Evolutionary conservation across 2,888 invertebrate genomes (phyloP), one percentile per base, ranked within the genome.

Genomic region (Leptarthrus brevirostris): DNA sequence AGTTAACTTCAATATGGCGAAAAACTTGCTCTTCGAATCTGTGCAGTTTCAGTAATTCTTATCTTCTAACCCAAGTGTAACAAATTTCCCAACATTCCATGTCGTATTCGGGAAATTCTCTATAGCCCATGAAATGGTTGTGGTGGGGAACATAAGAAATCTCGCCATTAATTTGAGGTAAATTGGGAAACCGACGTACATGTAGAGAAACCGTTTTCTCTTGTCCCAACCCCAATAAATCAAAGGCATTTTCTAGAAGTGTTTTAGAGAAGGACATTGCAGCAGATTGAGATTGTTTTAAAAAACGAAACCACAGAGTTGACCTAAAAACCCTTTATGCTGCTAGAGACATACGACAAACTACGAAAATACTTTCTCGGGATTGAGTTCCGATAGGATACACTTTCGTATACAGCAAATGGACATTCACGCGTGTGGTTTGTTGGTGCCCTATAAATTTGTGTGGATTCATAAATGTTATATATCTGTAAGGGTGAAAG

Each of bases 271-370:
- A 12, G 22, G 8, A 20, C 22, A 18, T 30, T 6, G 40, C 3
- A 40, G 40, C 40, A 2, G 2, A 40, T 12, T 40, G 40, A 40
- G n/a, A 40, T 12, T 6, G 40, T 12, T 40, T 12, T 40, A 40
- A 56, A 34, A 26, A 30, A 30, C 12, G 16, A 34, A 30, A 12
- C 30, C 12, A 36, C 34, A 10, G 58, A 58, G 18, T 58, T 58
- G 58, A 34, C 58, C 58, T 16, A 10, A 36, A 36, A 12, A 34
- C n/a, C 26, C 26, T 26, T 6, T 14, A 10, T 18, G 30, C 58
- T 30, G 58, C 12, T 30, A 58, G 18, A 58, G 58, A 58, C 58
- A 58, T 26, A 54, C 34, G 58, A 58, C 18, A 58, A 36, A 58
- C 18, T 34, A 58, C 12, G 12, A 30, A 56, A 56, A 56, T 26